phyloP scores from a whole-genome alignment of 2,888 invertebrate genomes.

The Polydrusus pterygomalis region DNA sequence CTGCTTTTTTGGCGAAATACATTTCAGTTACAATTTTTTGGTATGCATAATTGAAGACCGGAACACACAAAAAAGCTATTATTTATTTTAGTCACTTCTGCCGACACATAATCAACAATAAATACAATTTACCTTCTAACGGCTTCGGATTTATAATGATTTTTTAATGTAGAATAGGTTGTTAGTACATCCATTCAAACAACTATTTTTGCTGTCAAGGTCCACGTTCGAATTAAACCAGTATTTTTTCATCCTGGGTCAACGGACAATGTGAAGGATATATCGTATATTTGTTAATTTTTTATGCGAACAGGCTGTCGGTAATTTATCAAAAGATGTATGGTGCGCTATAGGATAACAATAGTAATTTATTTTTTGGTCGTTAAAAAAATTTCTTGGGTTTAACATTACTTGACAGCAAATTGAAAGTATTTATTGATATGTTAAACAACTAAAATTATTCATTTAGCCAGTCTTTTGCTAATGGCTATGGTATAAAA shows the following conservation, averaged over 20 bases:
- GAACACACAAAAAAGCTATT: conserved; percentile 11
- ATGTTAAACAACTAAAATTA: neutral
- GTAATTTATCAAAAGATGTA: conserved; percentile 36
- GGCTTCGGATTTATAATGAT: conserved; percentile 43
- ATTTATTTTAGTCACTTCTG: conserved; percentile 26
- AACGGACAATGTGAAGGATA: conserved; percentile 56
- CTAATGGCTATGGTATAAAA: too few relatives aligned
- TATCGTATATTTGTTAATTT: conserved; percentile 43
- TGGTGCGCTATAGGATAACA: conserved; percentile 28
- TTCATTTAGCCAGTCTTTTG: neutral
- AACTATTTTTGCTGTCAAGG: conserved; percentile 52
- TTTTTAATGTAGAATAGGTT: conserved; percentile 44
- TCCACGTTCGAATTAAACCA: conserved; percentile 54
- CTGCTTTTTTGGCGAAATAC: neutral
- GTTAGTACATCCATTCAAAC: conserved; percentile 48
- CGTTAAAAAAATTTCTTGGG: neutral
- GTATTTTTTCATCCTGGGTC: conserved; percentile 58
- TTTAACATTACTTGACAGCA: neutral
- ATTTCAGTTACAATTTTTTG: neutral
- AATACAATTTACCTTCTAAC: conserved; percentile 49
- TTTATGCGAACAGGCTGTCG: conserved; percentile 44
- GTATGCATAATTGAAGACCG: conserved; percentile 3
- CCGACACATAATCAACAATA: conserved; percentile 38
- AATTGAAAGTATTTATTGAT: neutral
- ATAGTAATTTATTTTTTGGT: conserved; percentile 26